Percentiles rank a stretch among this genome's conserved stretches.
phyloP scores from a whole-genome alignment of 2,888 invertebrate species.

The Drosophila recens region DNA sequence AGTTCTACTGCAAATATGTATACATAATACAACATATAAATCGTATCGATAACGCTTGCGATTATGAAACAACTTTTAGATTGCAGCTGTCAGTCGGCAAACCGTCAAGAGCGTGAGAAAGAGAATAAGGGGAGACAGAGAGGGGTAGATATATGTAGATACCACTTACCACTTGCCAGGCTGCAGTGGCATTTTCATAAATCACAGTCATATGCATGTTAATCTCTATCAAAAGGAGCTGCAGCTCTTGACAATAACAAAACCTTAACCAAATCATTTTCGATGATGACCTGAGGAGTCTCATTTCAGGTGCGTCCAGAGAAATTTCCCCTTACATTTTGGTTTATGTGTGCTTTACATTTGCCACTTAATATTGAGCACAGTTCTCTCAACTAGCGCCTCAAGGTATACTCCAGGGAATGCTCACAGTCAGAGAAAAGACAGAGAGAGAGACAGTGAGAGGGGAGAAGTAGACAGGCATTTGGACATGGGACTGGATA shows the following conservation, averaged over 20 bases:
- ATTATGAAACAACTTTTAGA: slow-evolving; percentile 61
- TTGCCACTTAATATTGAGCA: slow-evolving; percentile 40
- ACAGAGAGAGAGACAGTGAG: neutral
- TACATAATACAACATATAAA: slow-evolving; percentile 1
- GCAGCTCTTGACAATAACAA: slow-evolving; percentile 18
- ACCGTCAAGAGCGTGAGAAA: neutral
- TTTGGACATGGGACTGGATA: slow-evolving; percentile 50
- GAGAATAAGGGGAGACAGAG: neutral
- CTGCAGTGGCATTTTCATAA: slow-evolving; percentile 64
- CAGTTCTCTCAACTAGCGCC: slow-evolving; percentile 31
- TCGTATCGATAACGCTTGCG: slow-evolving; percentile 33
- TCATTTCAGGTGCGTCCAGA: slow-evolving; percentile 34
- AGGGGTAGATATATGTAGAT: neutral
- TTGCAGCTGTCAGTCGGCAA: slow-evolving; percentile 70
- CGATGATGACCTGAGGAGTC: slow-evolving; percentile 5
- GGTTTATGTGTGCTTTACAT: slow-evolving; percentile 14
- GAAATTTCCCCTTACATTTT: slow-evolving; percentile 19
- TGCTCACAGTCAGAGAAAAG: slow-evolving; percentile 6
- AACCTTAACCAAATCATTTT: neutral
- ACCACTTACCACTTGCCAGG: slow-evolving; percentile 18
- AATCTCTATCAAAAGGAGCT: slow-evolving; percentile 46
- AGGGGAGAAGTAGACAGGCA: slow-evolving; percentile 1
- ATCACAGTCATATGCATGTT: slow-evolving; percentile 61
- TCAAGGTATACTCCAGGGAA: slow-evolving; percentile 58
- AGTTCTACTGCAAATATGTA: neutral